Evolutionary conservation across 2,113 vertebrate species (phyloP).

Genomic region (Stegastes partitus): DNA sequence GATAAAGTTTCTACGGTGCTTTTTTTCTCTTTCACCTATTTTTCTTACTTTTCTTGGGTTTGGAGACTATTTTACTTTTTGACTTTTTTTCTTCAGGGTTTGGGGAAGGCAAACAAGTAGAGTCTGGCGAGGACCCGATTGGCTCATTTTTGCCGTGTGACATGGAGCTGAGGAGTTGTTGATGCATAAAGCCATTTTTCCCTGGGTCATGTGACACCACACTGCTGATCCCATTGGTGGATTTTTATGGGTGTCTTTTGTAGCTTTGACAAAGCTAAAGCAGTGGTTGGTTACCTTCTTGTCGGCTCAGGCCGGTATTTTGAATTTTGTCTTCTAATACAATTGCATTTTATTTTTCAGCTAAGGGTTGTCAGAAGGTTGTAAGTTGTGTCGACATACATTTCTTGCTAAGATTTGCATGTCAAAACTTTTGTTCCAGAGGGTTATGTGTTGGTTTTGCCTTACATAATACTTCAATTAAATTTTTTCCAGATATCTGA

Average conservation of each 20-base stretch:
- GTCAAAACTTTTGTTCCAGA: constrained; percentile 97
- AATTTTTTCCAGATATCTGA: constrained; percentile 86
- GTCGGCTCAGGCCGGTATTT: constrained; percentile 91
- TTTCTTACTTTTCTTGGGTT: constrained; percentile 95
- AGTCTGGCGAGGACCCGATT: constrained; percentile 87
- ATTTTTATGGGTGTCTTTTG: constrained; percentile 99
- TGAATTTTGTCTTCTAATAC: constrained; percentile 98
- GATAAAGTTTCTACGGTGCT: constrained; percentile 91
- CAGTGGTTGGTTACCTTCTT: constrained; percentile 96
- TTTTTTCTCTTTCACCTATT: constrained; percentile 90
- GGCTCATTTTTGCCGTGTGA: constrained; percentile 90
- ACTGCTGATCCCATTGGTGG: constrained; percentile 99
- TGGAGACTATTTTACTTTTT: constrained; percentile 92
- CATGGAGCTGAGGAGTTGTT: constrained; percentile 87
- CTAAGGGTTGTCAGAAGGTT: constrained; percentile 96
- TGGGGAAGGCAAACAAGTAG: constrained; percentile 90
- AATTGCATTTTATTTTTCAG: constrained; percentile 99
- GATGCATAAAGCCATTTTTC: constrained; percentile 95
- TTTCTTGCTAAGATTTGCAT: constrained; percentile 98
- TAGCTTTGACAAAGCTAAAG: constrained; percentile 88
- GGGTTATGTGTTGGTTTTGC: constrained; percentile 92
- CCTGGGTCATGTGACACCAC: constrained; percentile 99
- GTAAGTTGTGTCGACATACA: constrained; percentile 96
- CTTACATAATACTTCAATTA: constrained; percentile 87
- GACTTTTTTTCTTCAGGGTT: constrained; percentile 93